These are phyloP conservation scores for Neodiprion pinetum DNA, from an alignment of 1,140 invertebrate genomes.

Conservation along the genomic window DNA sequence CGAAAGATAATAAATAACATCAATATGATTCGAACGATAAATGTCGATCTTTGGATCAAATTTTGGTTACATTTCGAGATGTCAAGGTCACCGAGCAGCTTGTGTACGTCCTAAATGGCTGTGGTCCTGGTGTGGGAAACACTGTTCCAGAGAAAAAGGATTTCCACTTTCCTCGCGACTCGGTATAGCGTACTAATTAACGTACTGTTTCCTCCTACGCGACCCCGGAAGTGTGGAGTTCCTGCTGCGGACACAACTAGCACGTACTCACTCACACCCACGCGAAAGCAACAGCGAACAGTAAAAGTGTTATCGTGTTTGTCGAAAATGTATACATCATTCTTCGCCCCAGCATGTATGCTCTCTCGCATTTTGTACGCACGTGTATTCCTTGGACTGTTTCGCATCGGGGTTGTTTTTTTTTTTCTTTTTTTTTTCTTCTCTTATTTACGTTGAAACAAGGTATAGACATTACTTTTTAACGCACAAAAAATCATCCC, in stretches of 20 bases:
- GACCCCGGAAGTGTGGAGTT: neutral
- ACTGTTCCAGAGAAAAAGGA: neutral
- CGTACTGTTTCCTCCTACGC: neutral
- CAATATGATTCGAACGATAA: too few relatives aligned
- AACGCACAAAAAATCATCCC: too few relatives aligned
- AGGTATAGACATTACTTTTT: too few relatives aligned
- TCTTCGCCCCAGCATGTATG: neutral
- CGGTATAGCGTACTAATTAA: neutral
- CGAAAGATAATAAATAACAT: too few relatives aligned
- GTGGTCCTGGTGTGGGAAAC: neutral
- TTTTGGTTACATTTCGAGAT: too few relatives aligned
- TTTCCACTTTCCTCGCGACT: neutral
- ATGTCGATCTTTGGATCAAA: too few relatives aligned
- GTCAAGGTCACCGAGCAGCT: too few relatives aligned
- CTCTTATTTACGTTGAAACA: too few relatives aligned
- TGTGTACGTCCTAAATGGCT: too few relatives aligned
- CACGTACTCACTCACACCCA: neutral
- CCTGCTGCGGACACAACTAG: neutral
- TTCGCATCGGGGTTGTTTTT: too few relatives aligned
- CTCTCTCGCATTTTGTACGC: neutral
- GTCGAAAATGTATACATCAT: neutral
- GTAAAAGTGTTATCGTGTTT: constrained; percentile 7
- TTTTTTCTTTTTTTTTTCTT: too few relatives aligned
- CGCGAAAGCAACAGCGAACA: neutral
- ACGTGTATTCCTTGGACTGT: neutral